Evolutionary conservation across 2,113 vertebrate genomes (phyloP), one percentile per base, ranked within the genome.

Genomic region (Labeo rohita): DNA sequence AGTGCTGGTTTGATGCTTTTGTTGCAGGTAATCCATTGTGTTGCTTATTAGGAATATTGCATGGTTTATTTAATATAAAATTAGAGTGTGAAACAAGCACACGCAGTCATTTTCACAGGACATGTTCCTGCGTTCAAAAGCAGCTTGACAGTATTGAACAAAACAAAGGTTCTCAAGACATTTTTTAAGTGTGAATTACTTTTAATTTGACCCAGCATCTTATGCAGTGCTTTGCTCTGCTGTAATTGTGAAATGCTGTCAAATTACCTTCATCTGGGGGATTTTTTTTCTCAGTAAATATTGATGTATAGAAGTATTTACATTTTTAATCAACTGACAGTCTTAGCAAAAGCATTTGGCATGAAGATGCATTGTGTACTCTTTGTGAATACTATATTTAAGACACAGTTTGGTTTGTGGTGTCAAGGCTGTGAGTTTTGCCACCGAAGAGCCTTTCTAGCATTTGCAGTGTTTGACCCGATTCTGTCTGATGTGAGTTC

Each of bases 401-500:
- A 61, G 56, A 7, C 16, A 59, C 56, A 21, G 21, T n/a, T 59
- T 13, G 45, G 45, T 75, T 75, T 49, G 45, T 11, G 68, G 5
- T 72, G 1, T 72, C 39, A 73, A 73, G 70, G 70, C 39, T 45
- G 34, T n/a, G 45, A 13, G 72, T 21, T 13, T 21, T 74, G 18
- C 21, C 10, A 6, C 18, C 7, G 2, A 61, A 39, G 6, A n/a
- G 56, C 5, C 3, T 82, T 52, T 70, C 18, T 52, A 23, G 12
- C 45, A 34, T 70, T 36, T n/a, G 12, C 47, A 28, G 52, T 45
- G 52, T 61, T 68, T 61, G 65, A 61, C 21, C 49, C 2, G 21
- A 66, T 78, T 79, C 36, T 85, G 83, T 80, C 59, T 66, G 8
- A 52, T 52, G 49, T 52, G 80, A 52, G 50, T 39, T 49, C 36